phyloP scores from a whole-genome alignment of 2,113 vertebrate genomes.

The Sus scrofa region DNA sequence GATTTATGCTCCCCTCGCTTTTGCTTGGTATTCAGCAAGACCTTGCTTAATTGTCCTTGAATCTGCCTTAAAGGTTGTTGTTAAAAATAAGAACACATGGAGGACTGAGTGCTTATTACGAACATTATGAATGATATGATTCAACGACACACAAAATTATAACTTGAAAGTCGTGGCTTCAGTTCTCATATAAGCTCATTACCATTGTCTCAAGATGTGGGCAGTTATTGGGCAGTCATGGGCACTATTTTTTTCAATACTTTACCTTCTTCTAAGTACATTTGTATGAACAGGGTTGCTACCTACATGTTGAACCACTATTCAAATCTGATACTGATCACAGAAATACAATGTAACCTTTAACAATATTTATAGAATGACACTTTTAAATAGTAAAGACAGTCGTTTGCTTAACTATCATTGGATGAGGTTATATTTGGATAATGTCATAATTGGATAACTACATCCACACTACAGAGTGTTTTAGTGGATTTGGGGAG shows the following conservation, averaged over 20 bases:
- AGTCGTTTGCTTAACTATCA: background rate
- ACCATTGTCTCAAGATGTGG: conserved; percentile 1
- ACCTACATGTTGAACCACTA: conserved; percentile 22
- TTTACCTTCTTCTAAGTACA: conserved; percentile 14
- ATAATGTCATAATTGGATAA: background rate
- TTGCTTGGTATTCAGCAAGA: background rate
- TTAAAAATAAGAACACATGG: conserved; percentile 34
- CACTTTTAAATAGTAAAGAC: conserved; percentile 30
- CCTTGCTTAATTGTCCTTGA: conserved; percentile 12
- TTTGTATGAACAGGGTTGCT: background rate
- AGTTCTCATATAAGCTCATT: background rate
- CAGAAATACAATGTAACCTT: background rate
- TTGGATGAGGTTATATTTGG: background rate
- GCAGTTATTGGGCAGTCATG: background rate
- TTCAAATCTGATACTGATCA: background rate
- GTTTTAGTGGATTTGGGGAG: background rate
- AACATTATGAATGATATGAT: conserved; percentile 2
- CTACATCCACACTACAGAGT: background rate
- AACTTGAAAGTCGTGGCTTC: background rate
- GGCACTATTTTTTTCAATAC: conserved; percentile 1
- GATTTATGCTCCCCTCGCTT: background rate
- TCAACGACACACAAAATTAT: conserved; percentile 51
- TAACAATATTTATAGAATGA: conserved; percentile 45
- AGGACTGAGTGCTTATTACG: conserved; percentile 14
- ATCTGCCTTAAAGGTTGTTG: background rate